Evolutionary conservation across 1,140 invertebrate genomes (phyloP).

Genomic region (Psix sp.): DNA sequence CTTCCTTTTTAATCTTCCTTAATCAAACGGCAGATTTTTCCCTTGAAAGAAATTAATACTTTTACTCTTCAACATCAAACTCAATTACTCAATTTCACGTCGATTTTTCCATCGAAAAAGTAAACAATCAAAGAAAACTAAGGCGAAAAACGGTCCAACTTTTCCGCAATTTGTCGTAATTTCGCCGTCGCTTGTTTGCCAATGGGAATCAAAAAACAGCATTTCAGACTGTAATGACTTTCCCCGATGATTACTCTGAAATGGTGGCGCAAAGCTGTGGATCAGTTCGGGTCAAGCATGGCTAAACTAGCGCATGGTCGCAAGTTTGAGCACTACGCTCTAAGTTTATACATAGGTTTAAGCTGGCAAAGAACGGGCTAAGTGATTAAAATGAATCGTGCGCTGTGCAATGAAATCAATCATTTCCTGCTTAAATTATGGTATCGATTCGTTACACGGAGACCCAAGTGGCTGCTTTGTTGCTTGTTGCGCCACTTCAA

Average conservation of each 20-base stretch:
- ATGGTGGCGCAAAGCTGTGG: conserved; percentile 29
- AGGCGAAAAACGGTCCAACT: not conserved
- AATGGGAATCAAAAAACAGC: not conserved
- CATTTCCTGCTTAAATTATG: conserved; percentile 39
- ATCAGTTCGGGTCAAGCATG: conserved; percentile 21
- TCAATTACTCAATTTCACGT: too few species aligned
- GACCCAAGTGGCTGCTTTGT: conserved; percentile 35
- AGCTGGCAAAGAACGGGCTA: conserved; percentile 41
- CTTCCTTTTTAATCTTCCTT: too few species aligned
- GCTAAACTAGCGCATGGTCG: conserved; percentile 24
- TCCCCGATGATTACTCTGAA: conserved; percentile 41
- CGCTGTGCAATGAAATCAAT: conserved; percentile 30
- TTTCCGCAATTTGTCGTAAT: not conserved
- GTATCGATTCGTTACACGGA: conserved; percentile 22
- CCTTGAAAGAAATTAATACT: too few species aligned
- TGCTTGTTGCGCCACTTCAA: conserved; percentile 31
- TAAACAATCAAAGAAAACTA: not conserved
- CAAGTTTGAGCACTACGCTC: conserved; percentile 8
- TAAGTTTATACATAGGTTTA: not conserved
- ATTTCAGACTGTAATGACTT: conserved; percentile 23
- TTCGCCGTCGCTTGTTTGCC: not conserved
- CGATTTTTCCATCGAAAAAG: too few species aligned
- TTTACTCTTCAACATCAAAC: too few species aligned
- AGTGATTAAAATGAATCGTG: conserved; percentile 36
- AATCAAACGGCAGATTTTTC: too few species aligned